phyloP scores from a whole-genome alignment of 1,140 invertebrate genomes.

The Tetramorium alpestre region DNA sequence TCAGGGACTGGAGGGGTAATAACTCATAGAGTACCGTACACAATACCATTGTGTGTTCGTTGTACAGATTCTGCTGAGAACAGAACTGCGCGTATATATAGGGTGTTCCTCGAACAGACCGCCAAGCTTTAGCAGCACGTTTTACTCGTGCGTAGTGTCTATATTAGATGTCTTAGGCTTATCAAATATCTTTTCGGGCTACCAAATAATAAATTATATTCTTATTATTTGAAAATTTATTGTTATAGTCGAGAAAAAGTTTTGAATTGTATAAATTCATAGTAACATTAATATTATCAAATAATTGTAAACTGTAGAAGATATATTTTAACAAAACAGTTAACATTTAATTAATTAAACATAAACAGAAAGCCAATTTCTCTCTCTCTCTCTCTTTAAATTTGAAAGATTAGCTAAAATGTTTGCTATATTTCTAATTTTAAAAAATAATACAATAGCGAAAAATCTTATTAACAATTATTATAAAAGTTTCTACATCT shows the following conservation, averaged over 20 bases:
- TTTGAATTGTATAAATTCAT: neutral
- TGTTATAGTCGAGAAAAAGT: neutral
- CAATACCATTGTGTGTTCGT: conserved; percentile 84
- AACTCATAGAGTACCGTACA: conserved; percentile 82
- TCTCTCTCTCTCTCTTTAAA: neutral
- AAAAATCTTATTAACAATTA: neutral
- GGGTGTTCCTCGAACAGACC: conserved; percentile 46
- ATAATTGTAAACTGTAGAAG: no score
- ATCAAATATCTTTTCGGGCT: neutral
- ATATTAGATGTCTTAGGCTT: neutral
- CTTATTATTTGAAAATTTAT: neutral
- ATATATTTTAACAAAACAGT: neutral
- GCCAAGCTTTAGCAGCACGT: conserved; percentile 33
- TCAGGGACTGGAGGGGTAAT: conserved; percentile 81
- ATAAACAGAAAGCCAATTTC: neutral
- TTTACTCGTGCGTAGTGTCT: conserved; percentile 22
- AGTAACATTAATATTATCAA: neutral
- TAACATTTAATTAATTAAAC: neutral
- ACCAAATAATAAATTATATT: neutral
- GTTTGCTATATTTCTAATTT: neutral
- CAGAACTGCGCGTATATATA: conserved; percentile 61
- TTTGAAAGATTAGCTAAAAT: neutral
- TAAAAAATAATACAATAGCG: neutral
- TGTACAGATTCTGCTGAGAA: conserved; percentile 78
- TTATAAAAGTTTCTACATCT: neutral